phyloP scores from a whole-genome alignment of 1,140 invertebrate genomes.

The Caenorhabditis tropicalis region DNA sequence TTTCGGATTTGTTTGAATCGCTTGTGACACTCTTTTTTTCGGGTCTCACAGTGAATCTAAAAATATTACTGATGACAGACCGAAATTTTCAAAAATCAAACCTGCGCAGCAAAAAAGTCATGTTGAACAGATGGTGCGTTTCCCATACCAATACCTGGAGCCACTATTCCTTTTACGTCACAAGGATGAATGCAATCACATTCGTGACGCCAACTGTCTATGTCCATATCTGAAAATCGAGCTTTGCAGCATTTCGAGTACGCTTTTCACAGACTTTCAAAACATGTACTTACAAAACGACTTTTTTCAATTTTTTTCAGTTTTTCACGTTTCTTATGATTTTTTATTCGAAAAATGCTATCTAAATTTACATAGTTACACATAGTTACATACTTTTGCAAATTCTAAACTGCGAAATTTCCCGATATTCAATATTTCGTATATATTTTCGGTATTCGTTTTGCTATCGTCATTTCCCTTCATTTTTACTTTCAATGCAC shows the following conservation, averaged over 20 bases:
- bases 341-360: no score
- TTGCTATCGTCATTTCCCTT: no score
- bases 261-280: no score
- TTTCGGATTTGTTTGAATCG: slow-evolving; percentile 22
- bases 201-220: slow-evolving; percentile 28
- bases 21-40: slow-evolving; percentile 30
- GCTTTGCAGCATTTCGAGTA: background rate
- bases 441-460: no score
- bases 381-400: no score
- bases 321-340: no score
- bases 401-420: no score
- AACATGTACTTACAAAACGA: no score
- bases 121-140: slow-evolving; percentile 27
- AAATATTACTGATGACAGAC: background rate
- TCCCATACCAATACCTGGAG: background rate
- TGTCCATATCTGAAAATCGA: background rate
- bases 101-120: slow-evolving; percentile 16
- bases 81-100: background rate
- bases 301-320: no score
- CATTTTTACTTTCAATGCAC: no score
- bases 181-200: slow-evolving; percentile 23
- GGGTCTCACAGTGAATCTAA: slow-evolving; percentile 8
- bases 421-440: no score
- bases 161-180: background rate
- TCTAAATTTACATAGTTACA: no score